Base-by-base conservation (phyloP, 64 coral and sea anemone species). In the Hydrozoanthus tunicans region DNA sequence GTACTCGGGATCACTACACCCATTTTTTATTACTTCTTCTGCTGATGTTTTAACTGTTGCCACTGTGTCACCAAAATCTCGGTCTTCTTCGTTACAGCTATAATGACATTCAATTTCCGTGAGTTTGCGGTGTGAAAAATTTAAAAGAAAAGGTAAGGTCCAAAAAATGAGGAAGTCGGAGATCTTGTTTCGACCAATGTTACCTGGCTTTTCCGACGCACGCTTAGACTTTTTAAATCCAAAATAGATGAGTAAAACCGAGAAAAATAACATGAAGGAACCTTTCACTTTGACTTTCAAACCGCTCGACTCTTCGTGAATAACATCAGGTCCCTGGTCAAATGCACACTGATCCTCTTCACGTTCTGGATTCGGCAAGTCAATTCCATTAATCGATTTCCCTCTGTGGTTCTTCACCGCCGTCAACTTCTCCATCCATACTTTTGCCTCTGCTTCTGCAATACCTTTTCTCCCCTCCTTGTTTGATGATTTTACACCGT, bases 401-500 rank as follows among this genome's bases (percentile, higher is more conserved):
- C 71, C 56, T 11, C 5, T 56, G 6, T 70, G 62, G 13, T 17
- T 55, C 25, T 56, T 85, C 7, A 20, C 67, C 17, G 82, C 58
- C 7, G 72, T 77, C n/a, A 92, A 59, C 54, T 77, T 77, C 5
- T 0, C 7, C 72, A 92, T 77, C 91, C 91, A 92, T 0, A 53
- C 7, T 25, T 92, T 62, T 15, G 80, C 91, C 78, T 92, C 91
- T 9, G 66, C 15, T n/a, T 92, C n/a, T 77, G 53, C 17, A 14
- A 92, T 85, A 7, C 80, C 91, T 66, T 23, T 62, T 61, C 53
- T 84, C 1, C 27, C 59, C 64, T 92, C 82, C 60, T 92, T 92
- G 58, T 92, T 92, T 12, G 51, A 32, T 3, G 91, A 92, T 11
- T 51, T 92, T 60, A 10, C 59, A 54, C 80, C 91, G 67, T 85